Conservation (phyloP, 2,888 invertebrate genomes). For the Cecidostiba fungosa region DNA sequence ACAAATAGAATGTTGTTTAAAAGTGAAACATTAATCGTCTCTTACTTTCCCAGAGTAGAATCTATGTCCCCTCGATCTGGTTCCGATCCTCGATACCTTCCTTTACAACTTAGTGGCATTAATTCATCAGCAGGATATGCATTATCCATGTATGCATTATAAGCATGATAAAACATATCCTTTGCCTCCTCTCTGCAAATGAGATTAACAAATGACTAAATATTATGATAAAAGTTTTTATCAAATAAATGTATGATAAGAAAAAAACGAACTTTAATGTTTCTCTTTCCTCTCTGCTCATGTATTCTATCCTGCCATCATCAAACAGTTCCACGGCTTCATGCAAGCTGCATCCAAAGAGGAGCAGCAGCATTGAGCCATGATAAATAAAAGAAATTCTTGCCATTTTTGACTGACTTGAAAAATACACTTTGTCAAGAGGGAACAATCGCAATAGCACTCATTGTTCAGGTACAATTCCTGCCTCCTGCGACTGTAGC, state of each 20-base stretch:
- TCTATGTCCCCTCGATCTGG: slow-evolving; percentile 97
- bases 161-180: slow-evolving; percentile 98
- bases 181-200: slow-evolving; percentile 84
- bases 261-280: slow-evolving; percentile 83
- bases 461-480: slow-evolving; percentile 68
- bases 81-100: slow-evolving; percentile 93
- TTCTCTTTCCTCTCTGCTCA: slow-evolving; percentile 85
- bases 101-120: slow-evolving; percentile 97
- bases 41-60: slow-evolving; percentile 98
- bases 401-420: slow-evolving; percentile 60
- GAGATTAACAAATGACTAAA: not conserved
- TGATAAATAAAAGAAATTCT: slow-evolving; percentile 44
- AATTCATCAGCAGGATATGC: slow-evolving; percentile 99
- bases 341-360: slow-evolving; percentile 71
- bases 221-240: not conserved
- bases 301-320: slow-evolving; percentile 78
- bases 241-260: not conserved
- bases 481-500: not conserved
- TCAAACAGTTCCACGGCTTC: slow-evolving; percentile 68
- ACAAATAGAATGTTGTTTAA: slow-evolving; percentile 6
- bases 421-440: slow-evolving; percentile 75
- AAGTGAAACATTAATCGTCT: slow-evolving; percentile 63
- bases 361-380: slow-evolving; percentile 68
- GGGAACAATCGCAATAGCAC: slow-evolving; percentile 63
- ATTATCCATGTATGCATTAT: slow-evolving; percentile 96